Conservation (phyloP, 2,113 vertebrate genomes). For the Crotalus viridis region DNA sequence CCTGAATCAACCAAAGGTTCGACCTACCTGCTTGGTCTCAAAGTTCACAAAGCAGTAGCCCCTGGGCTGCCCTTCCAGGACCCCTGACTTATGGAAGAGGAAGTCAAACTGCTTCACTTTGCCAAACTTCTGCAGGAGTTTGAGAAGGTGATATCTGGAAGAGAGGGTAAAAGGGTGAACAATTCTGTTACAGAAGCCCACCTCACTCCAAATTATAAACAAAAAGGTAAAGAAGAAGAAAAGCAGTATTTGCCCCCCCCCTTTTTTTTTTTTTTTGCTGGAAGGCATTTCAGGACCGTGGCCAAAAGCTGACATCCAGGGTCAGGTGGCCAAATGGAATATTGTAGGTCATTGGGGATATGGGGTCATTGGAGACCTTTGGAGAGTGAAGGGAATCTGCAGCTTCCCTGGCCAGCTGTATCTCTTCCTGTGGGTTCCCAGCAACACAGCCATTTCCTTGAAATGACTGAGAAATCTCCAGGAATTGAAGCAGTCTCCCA, state of each 20-base stretch:
- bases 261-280: too few relatives aligned
- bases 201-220: not conserved
- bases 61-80: slow-evolving; percentile 92
- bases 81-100: slow-evolving; percentile 96
- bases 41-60: slow-evolving; percentile 99
- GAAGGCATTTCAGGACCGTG: not conserved
- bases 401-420: not conserved
- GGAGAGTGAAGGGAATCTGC: not conserved
- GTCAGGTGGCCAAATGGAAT: not conserved
- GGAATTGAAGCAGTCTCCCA: slow-evolving; percentile 60
- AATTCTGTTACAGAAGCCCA: too few relatives aligned
- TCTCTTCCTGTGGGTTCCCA: not conserved
- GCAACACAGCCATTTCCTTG: slow-evolving; percentile 26
- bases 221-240: not conserved
- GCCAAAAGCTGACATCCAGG: not conserved
- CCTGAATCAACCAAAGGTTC: not conserved
- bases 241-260: fast-evolving
- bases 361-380: not conserved
- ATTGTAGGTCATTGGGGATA: not conserved
- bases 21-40: slow-evolving; percentile 88
- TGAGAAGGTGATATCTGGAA: slow-evolving; percentile 90
- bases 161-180: slow-evolving; percentile 10
- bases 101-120: slow-evolving; percentile 98
- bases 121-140: slow-evolving; percentile 95
- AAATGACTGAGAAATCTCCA: slow-evolving; percentile 49